phyloP scores from a whole-genome alignment of 1,140 invertebrate genomes.

The Drosophila virilis region DNA sequence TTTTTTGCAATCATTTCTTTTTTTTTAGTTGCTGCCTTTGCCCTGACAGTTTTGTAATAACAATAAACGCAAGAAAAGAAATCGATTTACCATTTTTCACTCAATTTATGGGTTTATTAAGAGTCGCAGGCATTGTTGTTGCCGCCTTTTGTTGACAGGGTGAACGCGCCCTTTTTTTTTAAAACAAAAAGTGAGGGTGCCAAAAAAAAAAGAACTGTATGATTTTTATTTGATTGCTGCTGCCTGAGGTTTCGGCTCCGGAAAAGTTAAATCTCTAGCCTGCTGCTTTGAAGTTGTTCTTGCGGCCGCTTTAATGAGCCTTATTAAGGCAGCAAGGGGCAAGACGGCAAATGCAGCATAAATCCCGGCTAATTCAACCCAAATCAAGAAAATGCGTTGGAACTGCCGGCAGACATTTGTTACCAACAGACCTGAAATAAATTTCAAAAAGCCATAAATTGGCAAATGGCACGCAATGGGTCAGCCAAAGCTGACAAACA shows the following conservation, averaged over 20 bases:
- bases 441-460: slow-evolving; percentile 73
- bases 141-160: slow-evolving; percentile 39
- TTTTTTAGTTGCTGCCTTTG: slow-evolving; percentile 39
- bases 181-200: slow-evolving; percentile 13
- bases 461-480: slow-evolving; percentile 51
- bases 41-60: slow-evolving; percentile 78
- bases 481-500: slow-evolving; percentile 41
- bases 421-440: slow-evolving; percentile 64
- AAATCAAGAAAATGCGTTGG: slow-evolving; percentile 58
- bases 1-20: slow-evolving; percentile 24
- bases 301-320: slow-evolving; percentile 62
- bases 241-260: slow-evolving; percentile 19
- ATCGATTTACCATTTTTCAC: slow-evolving; percentile 80
- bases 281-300: slow-evolving; percentile 42
- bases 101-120: slow-evolving; percentile 79
- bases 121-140: slow-evolving; percentile 35
- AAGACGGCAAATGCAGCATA: slow-evolving; percentile 65
- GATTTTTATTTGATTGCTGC: slow-evolving; percentile 67
- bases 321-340: slow-evolving; percentile 47
- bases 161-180: slow-evolving; percentile 28
- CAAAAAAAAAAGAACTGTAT: slow-evolving; percentile 3
- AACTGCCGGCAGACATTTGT: slow-evolving; percentile 43
- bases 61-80: slow-evolving; percentile 71
- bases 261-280: slow-evolving; percentile 28
- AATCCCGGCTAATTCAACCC: slow-evolving; percentile 67